Evolutionary conservation across 2,888 invertebrate species (phyloP).

Genomic region (Octonoba sinensis): DNA sequence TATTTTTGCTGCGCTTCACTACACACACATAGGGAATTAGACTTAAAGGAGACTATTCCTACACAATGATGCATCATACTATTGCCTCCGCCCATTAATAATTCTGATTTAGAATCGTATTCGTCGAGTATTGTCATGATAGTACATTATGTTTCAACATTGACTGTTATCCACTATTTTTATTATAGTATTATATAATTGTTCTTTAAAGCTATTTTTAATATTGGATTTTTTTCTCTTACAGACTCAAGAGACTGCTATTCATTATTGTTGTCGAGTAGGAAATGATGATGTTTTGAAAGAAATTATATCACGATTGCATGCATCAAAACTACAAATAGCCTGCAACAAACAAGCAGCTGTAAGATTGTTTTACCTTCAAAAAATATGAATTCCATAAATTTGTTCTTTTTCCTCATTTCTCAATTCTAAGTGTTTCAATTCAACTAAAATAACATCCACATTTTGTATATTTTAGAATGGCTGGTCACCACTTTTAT

Average conservation of each 20-base stretch:
- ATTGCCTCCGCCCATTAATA: too few relatives aligned
- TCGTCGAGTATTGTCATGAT: too few relatives aligned
- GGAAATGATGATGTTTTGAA: constrained; percentile 95
- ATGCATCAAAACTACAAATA: constrained; percentile 89
- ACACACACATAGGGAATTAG: too few relatives aligned
- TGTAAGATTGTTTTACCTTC: constrained; percentile 73
- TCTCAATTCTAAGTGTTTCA: background rate
- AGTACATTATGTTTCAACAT: too few relatives aligned
- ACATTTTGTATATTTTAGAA: constrained; percentile 61
- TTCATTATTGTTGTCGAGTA: constrained; percentile 93
- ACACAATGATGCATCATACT: too few relatives aligned
- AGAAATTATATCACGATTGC: constrained; percentile 94
- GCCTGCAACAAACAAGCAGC: constrained; percentile 94
- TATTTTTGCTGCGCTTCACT: too few relatives aligned
- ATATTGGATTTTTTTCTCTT: constrained; percentile 32
- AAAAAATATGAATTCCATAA: background rate
- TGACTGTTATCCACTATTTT: too few relatives aligned
- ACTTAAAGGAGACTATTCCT: too few relatives aligned
- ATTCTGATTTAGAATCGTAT: too few relatives aligned
- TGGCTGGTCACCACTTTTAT: constrained; percentile 95
- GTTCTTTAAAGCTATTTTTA: background rate
- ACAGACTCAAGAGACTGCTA: constrained; percentile 90
- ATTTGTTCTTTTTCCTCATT: background rate
- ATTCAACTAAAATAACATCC: background rate
- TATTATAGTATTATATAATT: too few relatives aligned